A percentile compares a stretch with the other conserved stretches of the same genome.
Conservation (phyloP, 2,888 invertebrate species). For the Drosophila kanekoi region DNA sequence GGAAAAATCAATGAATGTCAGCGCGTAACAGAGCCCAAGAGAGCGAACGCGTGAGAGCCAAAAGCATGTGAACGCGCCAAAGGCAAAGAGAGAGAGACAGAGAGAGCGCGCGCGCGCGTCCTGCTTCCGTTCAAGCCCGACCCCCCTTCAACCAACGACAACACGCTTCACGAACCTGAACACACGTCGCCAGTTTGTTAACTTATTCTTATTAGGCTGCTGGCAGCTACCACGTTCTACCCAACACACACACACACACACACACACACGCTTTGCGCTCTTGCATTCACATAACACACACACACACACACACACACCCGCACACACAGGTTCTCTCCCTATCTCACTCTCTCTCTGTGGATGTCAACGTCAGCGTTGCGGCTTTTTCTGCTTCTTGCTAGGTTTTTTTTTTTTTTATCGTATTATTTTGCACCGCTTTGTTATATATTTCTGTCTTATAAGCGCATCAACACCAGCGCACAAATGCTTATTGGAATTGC, state of each 20-base stretch:
- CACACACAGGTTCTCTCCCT: conserved; percentile 6
- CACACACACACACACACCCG: conserved; percentile 9
- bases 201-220: conserved; percentile 67
- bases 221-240: conserved; percentile 66
- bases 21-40: conserved; percentile 49
- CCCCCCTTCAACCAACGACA: conserved; percentile 1
- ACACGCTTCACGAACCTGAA: conserved; percentile 34
- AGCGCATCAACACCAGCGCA: conserved; percentile 38
- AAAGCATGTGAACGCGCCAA: conserved; percentile 22
- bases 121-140: conserved; percentile 36
- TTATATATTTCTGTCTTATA: conserved; percentile 65
- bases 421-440: conserved; percentile 72
- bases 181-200: conserved; percentile 78
- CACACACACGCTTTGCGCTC: conserved; percentile 22
- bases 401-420: conserved; percentile 47
- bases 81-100: conserved; percentile 26
- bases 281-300: conserved; percentile 11
- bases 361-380: conserved; percentile 77
- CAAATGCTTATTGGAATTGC: conserved; percentile 64
- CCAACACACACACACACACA: conserved; percentile 45
- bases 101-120: conserved; percentile 46
- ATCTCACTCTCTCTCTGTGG: conserved; percentile 27
- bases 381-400: conserved; percentile 75
- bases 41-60: conserved; percentile 22
- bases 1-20: conserved; percentile 82